Conservation (phyloP, 2,888 invertebrate genomes). For the Mythimna lalbum region DNA sequence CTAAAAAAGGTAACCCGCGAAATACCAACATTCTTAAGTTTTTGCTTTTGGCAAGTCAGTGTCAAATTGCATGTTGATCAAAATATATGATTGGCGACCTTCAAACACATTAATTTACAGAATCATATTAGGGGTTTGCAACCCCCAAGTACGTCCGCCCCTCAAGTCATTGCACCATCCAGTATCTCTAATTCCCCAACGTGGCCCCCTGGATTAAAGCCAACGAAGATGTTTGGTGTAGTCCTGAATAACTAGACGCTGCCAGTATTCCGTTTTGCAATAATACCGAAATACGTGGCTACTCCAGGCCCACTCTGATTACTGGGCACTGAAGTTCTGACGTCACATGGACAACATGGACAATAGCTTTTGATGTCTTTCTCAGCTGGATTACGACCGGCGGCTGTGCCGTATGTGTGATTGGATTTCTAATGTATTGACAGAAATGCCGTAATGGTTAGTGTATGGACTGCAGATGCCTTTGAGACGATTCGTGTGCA, state of each 20-base stretch:
- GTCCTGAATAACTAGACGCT: slow-evolving; percentile 84
- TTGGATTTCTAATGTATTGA: slow-evolving; percentile 45
- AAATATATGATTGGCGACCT: too few relatives aligned
- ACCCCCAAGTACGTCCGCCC: not conserved
- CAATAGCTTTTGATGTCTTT: slow-evolving; percentile 65
- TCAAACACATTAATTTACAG: too few relatives aligned
- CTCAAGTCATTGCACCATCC: slow-evolving; percentile 55
- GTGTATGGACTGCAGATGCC: slow-evolving; percentile 19
- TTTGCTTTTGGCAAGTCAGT: too few relatives aligned
- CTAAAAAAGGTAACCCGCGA: too few relatives aligned
- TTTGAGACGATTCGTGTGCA: slow-evolving; percentile 15
- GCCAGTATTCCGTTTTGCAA: slow-evolving; percentile 77
- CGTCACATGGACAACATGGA: slow-evolving; percentile 40
- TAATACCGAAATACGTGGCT: slow-evolving; percentile 77
- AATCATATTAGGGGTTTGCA: too few relatives aligned
- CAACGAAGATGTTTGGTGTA: slow-evolving; percentile 88
- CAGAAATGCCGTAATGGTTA: slow-evolving; percentile 6
- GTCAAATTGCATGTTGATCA: too few relatives aligned
- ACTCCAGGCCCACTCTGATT: slow-evolving; percentile 64
- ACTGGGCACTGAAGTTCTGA: slow-evolving; percentile 52
- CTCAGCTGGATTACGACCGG: slow-evolving; percentile 9
- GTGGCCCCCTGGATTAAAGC: slow-evolving; percentile 85
- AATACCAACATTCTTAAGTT: too few relatives aligned
- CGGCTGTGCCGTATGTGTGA: slow-evolving; percentile 22
- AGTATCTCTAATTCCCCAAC: slow-evolving; percentile 64